A percentile compares a stretch with the other conserved stretches of the same genome.
phyloP scores from a whole-genome alignment of 2,888 invertebrate genomes.

The Drosophila quasianomalipes region DNA sequence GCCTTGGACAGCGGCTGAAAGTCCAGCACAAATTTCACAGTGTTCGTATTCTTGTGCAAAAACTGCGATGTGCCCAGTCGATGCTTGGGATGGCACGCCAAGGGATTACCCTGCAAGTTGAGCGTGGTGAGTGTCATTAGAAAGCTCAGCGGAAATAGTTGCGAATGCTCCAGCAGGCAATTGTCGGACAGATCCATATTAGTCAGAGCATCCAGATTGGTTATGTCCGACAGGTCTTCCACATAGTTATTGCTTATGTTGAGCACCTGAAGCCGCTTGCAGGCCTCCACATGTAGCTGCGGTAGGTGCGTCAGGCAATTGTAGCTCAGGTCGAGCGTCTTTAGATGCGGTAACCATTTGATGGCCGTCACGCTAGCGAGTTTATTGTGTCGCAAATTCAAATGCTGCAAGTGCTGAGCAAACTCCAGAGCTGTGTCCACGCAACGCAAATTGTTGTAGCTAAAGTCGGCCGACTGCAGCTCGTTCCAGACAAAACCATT shows the following conservation, averaged over 20 bases:
- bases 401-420: conserved; percentile 87
- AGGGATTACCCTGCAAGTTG: conserved; percentile 88
- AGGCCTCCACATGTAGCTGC: conserved; percentile 87
- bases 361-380: conserved; percentile 87
- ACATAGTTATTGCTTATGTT: conserved; percentile 89
- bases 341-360: conserved; percentile 88
- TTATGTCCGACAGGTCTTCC: conserved; percentile 87
- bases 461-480: conserved; percentile 87
- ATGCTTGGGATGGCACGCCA: conserved; percentile 88
- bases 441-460: conserved; percentile 87
- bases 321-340: conserved; percentile 88
- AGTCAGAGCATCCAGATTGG: conserved; percentile 86
- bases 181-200: conserved; percentile 89
- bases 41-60: conserved; percentile 87
- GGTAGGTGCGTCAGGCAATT: conserved; percentile 88
- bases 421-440: conserved; percentile 88
- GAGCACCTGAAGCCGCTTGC: conserved; percentile 87
- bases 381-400: conserved; percentile 89
- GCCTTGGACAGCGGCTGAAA: conserved; percentile 86
- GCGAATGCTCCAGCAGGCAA: conserved; percentile 88
- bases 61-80: conserved; percentile 86
- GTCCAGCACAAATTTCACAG: conserved; percentile 87
- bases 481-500: conserved; percentile 88
- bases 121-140: conserved; percentile 87
- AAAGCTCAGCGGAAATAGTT: conserved; percentile 87